These are phyloP conservation scores for Zeugodacus cucurbitae DNA, from an alignment of 1,140 invertebrate genomes.

Conservation along the genomic window DNA sequence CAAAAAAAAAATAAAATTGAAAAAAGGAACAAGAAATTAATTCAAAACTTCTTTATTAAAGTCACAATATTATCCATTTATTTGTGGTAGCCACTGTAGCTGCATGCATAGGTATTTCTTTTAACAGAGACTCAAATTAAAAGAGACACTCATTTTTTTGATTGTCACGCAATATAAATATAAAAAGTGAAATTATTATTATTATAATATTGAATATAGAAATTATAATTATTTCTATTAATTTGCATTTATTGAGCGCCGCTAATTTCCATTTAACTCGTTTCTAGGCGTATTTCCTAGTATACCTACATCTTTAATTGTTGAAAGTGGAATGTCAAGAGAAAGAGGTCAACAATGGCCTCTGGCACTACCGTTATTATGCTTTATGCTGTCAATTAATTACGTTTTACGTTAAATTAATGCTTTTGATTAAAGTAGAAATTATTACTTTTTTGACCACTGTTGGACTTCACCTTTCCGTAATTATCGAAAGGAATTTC, in stretches of 20 bases:
- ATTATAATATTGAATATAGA: no score
- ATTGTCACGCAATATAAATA: no score
- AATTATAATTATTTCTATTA: not conserved
- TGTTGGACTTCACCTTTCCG: not conserved
- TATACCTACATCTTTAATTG: not conserved
- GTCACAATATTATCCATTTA: no score
- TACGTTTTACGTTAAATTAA: not conserved
- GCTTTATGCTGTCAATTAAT: not conserved
- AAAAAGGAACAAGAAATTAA: no score
- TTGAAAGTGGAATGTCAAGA: not conserved
- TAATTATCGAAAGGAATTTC: not conserved
- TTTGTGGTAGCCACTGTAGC: no score
- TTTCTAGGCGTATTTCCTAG: not conserved
- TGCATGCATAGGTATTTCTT: no score
- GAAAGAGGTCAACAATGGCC: not conserved
- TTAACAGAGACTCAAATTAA: not conserved
- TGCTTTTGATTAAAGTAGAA: no score
- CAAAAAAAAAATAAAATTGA: no score
- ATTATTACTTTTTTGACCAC: no score
- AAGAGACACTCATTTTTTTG: not conserved
- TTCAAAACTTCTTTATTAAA: no score
- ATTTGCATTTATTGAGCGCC: not conserved
- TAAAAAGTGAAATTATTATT: no score
- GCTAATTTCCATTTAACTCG: not conserved
- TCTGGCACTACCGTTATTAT: not conserved